phyloP scores from a whole-genome alignment of 1,140 invertebrate species.

The Macrobrachium nipponense region DNA sequence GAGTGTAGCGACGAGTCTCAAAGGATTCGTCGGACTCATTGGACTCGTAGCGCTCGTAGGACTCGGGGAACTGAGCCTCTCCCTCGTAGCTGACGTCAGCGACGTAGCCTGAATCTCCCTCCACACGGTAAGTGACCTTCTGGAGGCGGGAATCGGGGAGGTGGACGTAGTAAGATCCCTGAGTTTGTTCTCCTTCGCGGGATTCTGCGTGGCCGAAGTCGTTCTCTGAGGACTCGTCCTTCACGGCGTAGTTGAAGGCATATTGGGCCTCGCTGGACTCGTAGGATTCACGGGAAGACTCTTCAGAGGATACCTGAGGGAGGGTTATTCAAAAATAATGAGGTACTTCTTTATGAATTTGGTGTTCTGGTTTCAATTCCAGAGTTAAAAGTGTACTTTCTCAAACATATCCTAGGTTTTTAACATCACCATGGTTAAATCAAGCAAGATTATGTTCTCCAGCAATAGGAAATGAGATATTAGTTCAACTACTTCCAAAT shows the following conservation, averaged over 20 bases:
- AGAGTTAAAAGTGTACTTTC: too few species aligned
- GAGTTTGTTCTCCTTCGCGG: slow-evolving; percentile 15
- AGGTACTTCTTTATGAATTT: too few species aligned
- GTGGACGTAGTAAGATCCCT: slow-evolving; percentile 55
- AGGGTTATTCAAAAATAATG: too few species aligned
- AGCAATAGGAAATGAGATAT: too few species aligned
- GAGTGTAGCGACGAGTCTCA: background rate
- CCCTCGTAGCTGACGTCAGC: slow-evolving; percentile 37
- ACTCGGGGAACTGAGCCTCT: slow-evolving; percentile 24
- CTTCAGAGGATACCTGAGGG: too few species aligned
- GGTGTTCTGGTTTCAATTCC: too few species aligned
- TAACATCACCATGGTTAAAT: too few species aligned
- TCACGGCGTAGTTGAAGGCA: background rate
- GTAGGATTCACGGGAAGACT: too few species aligned
- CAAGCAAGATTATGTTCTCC: too few species aligned
- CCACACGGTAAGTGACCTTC: slow-evolving; percentile 14
- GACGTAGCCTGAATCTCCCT: slow-evolving; percentile 26
- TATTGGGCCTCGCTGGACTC: background rate
- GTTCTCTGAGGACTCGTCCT: slow-evolving; percentile 9
- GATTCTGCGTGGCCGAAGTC: slow-evolving; percentile 29
- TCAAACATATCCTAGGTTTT: too few species aligned
- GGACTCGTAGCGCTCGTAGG: background rate
- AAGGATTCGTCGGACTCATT: background rate
- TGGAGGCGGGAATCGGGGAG: slow-evolving; percentile 62
- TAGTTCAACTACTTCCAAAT: too few species aligned